These are phyloP conservation scores for Ophioninae sp. DNA, from an alignment of 2,888 invertebrate species.

Conservation along the genomic window DNA sequence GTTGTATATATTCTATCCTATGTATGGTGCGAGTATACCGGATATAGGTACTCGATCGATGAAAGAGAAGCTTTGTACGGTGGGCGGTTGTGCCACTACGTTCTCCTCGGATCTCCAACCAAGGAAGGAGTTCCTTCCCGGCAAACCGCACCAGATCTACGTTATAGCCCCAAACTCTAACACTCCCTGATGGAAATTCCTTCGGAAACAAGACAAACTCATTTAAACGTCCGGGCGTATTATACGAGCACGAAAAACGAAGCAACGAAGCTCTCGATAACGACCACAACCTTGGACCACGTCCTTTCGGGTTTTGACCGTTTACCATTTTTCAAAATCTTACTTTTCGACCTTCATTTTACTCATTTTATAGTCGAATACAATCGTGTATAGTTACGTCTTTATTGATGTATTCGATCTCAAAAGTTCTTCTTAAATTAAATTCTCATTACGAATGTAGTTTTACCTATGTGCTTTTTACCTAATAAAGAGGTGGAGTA, in stretches of 20 bases:
- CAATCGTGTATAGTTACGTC: no score
- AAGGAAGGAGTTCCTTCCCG: not conserved
- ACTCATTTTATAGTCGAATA: no score
- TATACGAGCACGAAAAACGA: not conserved
- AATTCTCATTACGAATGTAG: no score
- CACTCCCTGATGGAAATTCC: not conserved
- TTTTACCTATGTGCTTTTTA: no score
- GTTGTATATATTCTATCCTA: constrained; percentile 3
- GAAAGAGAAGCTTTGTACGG: not conserved
- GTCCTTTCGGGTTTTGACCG: not conserved
- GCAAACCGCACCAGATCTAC: not conserved
- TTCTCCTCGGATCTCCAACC: not conserved
- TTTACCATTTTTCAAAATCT: no score
- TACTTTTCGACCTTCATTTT: no score
- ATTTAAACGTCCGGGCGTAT: not conserved
- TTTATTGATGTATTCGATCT: no score
- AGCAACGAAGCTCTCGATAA: no score
- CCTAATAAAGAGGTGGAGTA: no score
- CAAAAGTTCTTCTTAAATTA: no score
- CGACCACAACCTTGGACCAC: not conserved
- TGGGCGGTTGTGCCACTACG: not conserved
- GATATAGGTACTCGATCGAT: constrained; percentile 40
- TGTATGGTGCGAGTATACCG: constrained; percentile 27
- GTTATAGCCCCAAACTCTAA: not conserved
- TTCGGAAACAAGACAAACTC: not conserved